phyloP scores from a whole-genome alignment of 2,113 vertebrate genomes.

The Crotalus helleri region DNA sequence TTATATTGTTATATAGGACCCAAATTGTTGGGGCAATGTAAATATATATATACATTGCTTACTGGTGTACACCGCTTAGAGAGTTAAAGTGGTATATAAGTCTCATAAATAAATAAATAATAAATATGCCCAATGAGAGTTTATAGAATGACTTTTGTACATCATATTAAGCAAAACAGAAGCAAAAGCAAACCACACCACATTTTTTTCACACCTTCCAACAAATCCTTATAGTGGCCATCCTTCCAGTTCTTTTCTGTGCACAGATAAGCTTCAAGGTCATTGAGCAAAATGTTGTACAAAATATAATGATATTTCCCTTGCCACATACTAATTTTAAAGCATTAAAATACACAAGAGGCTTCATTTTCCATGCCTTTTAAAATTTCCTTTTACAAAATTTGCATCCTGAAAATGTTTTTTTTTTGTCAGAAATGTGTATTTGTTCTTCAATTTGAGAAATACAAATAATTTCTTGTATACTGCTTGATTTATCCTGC shows the following conservation, averaged over 20 bases:
- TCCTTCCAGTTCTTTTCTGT: not conserved
- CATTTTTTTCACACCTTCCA: not conserved
- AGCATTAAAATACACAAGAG: too few relatives aligned
- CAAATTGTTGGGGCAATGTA: too few relatives aligned
- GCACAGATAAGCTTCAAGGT: too few relatives aligned
- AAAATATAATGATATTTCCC: not conserved
- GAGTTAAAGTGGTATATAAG: too few relatives aligned
- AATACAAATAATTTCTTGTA: not conserved
- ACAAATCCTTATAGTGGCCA: rapidly evolving
- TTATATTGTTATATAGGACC: not conserved
- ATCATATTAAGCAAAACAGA: not conserved
- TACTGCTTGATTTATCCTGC: not conserved
- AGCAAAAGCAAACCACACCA: not conserved
- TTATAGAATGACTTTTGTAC: not conserved
- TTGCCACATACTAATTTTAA: not conserved
- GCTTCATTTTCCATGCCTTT: not conserved
- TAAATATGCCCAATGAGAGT: not conserved
- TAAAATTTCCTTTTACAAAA: not conserved
- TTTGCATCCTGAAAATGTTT: not conserved
- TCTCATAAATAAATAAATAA: too few relatives aligned
- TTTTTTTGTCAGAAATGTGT: not conserved
- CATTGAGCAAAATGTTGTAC: rapidly evolving
- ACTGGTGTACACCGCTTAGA: too few relatives aligned
- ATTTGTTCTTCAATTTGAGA: not conserved
- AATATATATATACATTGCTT: too few relatives aligned